A percentile compares a stretch with the other conserved stretches of the same genome.
Evolutionary conservation across 2,797 vertebrate species (phyloP).

Genomic region (Momotus momota): DNA sequence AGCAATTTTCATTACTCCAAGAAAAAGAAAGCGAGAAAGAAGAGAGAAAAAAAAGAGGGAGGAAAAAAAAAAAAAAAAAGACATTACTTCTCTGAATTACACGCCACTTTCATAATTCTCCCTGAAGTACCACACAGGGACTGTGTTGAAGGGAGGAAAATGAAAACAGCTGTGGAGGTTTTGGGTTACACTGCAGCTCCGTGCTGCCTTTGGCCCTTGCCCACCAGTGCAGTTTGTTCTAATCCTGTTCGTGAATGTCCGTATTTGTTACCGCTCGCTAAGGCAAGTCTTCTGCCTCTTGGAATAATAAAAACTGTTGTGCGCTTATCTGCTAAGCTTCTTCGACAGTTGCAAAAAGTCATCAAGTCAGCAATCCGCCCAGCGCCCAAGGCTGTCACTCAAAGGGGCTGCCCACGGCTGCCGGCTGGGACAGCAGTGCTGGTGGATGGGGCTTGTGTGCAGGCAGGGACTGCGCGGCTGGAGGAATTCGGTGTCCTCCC

Average conservation of each 20-base stretch:
- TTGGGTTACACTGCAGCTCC: slow-evolving; percentile 80
- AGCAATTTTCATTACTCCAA: slow-evolving; percentile 76
- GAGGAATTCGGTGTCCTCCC: neutral
- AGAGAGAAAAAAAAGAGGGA: neutral
- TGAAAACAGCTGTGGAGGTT: slow-evolving; percentile 86
- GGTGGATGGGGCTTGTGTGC: neutral
- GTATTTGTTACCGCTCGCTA: slow-evolving; percentile 75
- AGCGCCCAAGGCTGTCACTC: neutral
- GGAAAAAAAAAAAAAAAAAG: slow-evolving; percentile 10
- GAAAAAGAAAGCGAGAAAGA: slow-evolving; percentile 39
- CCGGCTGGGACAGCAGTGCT: neutral
- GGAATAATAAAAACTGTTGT: slow-evolving; percentile 72
- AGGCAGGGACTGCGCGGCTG: neutral
- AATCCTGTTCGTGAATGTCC: slow-evolving; percentile 79
- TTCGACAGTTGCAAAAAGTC: slow-evolving; percentile 67
- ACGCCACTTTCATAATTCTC: slow-evolving; percentile 80
- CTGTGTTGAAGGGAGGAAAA: slow-evolving; percentile 82
- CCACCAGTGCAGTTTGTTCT: slow-evolving; percentile 80
- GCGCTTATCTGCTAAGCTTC: slow-evolving; percentile 71
- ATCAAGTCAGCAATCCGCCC: neutral
- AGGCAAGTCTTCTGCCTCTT: slow-evolving; percentile 70
- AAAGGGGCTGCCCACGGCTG: neutral
- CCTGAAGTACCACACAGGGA: slow-evolving; percentile 82
- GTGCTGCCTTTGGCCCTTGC: slow-evolving; percentile 79
- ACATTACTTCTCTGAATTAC: slow-evolving; percentile 79